Percentiles rank a stretch among this genome's conserved stretches.
Conservation (phyloP, 2,888 invertebrate species). For the Thalpophila matura region DNA sequence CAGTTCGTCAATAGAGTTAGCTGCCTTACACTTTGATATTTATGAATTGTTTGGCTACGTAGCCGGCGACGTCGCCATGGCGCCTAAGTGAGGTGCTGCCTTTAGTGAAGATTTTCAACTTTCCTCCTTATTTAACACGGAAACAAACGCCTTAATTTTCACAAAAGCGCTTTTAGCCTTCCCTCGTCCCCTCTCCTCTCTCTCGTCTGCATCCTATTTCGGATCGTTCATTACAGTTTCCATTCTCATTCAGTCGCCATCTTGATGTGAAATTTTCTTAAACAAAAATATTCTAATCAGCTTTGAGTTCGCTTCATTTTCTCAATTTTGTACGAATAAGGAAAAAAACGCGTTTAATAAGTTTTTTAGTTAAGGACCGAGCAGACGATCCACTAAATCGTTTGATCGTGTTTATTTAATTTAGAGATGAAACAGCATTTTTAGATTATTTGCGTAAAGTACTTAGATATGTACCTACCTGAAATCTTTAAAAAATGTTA, state of each 20-base stretch:
- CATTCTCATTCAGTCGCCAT: neutral
- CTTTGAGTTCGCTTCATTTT: neutral
- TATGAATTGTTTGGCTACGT: too few species aligned
- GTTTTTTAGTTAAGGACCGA: slow-evolving; percentile 6
- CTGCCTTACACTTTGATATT: too few species aligned
- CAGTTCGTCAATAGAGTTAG: too few species aligned
- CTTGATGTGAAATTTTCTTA: neutral
- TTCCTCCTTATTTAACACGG: neutral
- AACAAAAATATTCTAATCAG: slow-evolving; percentile 19
- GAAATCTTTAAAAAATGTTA: too few species aligned
- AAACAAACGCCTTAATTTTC: neutral
- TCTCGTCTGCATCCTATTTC: neutral
- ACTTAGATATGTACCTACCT: neutral
- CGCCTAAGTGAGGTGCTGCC: neutral
- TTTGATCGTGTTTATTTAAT: slow-evolving; percentile 12
- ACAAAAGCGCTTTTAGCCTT: neutral
- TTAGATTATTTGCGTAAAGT: neutral
- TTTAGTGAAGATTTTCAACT: neutral
- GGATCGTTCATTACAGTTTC: neutral
- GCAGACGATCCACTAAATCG: neutral
- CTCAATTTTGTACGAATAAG: slow-evolving; percentile 12
- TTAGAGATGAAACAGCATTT: neutral
- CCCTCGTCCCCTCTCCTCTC: too few species aligned
- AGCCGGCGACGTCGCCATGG: too few species aligned
- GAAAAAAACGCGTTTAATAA: slow-evolving; percentile 10